Evolutionary conservation across 2,797 vertebrate species (phyloP).

Genomic region (Pipistrellus pygmaeus): DNA sequence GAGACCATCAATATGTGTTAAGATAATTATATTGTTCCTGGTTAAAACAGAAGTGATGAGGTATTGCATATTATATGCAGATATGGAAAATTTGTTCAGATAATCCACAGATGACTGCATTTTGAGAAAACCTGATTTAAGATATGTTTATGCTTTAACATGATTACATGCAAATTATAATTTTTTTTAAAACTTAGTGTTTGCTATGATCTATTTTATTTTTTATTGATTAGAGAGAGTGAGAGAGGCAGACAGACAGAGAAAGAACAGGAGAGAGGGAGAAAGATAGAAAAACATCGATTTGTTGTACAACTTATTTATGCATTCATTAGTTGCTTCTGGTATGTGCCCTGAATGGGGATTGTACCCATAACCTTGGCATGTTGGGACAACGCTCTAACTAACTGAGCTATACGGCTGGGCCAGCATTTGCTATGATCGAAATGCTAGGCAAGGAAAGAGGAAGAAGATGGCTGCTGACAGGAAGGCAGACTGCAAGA

Average conservation of each 20-base stretch:
- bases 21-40: constrained; percentile 4
- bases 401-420: background rate
- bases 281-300: background rate
- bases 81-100: background rate
- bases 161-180: background rate
- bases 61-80: background rate
- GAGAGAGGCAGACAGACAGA: no score
- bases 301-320: background rate
- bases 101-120: background rate
- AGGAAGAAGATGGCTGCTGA: no score
- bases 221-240: background rate
- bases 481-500: no score
- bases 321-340: background rate
- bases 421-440: background rate
- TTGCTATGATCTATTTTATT: background rate
- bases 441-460: background rate
- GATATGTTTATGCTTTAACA: background rate
- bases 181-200: constrained; percentile 1
- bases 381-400: background rate
- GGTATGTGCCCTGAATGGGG: background rate
- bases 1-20: constrained; percentile 36
- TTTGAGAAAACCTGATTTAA: constrained; percentile 9
- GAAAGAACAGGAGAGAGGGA: background rate
- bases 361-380: background rate
- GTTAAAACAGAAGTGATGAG: background rate